Evolutionary conservation across 2,888 invertebrate species (phyloP).

Genomic region (Eristalinus aeneus): DNA sequence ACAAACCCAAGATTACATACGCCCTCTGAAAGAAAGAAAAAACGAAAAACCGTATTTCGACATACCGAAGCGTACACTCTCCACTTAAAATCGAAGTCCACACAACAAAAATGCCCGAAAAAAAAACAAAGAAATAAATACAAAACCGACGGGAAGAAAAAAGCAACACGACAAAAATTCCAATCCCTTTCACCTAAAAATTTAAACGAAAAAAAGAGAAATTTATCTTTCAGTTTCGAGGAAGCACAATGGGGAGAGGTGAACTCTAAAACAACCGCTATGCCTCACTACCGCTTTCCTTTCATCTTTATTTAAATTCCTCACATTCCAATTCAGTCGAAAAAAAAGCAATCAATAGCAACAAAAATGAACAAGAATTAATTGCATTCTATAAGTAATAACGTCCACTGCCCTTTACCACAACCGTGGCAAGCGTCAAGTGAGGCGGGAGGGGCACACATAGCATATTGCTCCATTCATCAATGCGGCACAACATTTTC

Average conservation of each 20-base stretch:
- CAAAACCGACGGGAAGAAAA: not conserved
- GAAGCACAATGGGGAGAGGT: not conserved
- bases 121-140: not conserved
- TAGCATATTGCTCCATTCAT: constrained; percentile 55
- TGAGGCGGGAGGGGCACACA: not conserved
- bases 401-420: constrained; percentile 50
- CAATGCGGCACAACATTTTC: constrained; percentile 35
- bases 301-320: constrained; percentile 58
- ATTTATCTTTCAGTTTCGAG: constrained; percentile 4
- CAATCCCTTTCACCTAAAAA: constrained; percentile 60
- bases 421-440: not conserved
- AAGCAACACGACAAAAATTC: constrained; percentile 21
- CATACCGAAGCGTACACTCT: not conserved
- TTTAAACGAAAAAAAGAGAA: constrained; percentile 32
- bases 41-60: not conserved
- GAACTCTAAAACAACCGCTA: constrained; percentile 21
- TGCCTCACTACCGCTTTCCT: constrained; percentile 50
- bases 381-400: constrained; percentile 62
- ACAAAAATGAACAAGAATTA: constrained; percentile 44
- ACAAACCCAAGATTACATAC: constrained; percentile 49
- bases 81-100: not conserved
- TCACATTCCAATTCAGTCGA: constrained; percentile 40
- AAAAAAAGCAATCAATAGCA: not conserved
- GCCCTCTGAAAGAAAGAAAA: constrained; percentile 20
- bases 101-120: not conserved